Evolutionary conservation across 2,113 vertebrate genomes (phyloP).

Genomic region (Aspidoscelis tigris): DNA sequence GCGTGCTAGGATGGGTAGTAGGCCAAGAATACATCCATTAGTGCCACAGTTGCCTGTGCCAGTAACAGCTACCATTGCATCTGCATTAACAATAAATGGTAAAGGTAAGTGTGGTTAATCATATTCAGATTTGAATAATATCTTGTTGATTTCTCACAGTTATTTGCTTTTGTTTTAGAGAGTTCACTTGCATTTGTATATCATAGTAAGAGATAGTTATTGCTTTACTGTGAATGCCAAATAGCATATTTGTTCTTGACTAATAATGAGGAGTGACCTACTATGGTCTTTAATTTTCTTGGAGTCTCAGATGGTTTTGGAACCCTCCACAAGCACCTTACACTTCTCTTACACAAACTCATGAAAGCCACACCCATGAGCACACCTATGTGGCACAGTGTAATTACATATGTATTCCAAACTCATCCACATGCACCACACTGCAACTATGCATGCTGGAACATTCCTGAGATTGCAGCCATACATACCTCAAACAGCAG

Average conservation of each 20-base stretch:
- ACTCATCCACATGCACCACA: too few species aligned
- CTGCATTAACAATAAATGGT: conserved; percentile 81
- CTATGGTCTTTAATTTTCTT: not conserved
- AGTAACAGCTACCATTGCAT: conserved; percentile 82
- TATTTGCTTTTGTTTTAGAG: not conserved
- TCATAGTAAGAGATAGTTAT: not conserved
- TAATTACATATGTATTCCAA: too few species aligned
- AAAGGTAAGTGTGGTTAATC: conserved; percentile 81
- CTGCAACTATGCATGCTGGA: too few species aligned
- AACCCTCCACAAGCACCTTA: too few species aligned
- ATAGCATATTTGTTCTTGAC: not conserved
- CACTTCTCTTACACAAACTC: too few species aligned
- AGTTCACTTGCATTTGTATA: not conserved
- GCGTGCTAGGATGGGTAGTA: conserved; percentile 93
- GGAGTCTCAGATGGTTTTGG: too few species aligned
- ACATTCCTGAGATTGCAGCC: too few species aligned
- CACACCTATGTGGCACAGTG: too few species aligned
- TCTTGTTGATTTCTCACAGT: conserved; percentile 9
- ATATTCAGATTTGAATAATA: conserved; percentile 9
- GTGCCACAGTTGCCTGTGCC: conserved; percentile 80
- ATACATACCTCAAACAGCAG: too few species aligned
- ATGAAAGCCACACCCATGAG: too few species aligned
- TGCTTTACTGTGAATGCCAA: not conserved
- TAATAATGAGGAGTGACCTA: not conserved
- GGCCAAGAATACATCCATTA: conserved; percentile 84